phyloP scores from a whole-genome alignment of 2,888 invertebrate species.

The Ornithoptera priamus region DNA sequence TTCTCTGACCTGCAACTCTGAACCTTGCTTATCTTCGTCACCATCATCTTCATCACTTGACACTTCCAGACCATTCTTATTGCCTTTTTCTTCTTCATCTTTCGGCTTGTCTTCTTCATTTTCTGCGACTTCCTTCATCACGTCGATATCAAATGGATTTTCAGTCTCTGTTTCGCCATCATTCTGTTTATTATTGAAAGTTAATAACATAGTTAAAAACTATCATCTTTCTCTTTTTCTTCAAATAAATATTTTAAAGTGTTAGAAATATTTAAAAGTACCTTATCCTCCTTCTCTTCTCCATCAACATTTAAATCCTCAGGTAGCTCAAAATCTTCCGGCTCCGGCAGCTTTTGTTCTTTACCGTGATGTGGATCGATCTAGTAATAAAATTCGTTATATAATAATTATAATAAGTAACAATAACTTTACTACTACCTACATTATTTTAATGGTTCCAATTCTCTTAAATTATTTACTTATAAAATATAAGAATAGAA shows the following conservation, averaged over 20 bases:
- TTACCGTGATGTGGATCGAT: slow-evolving; percentile 91
- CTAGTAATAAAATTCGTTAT: slow-evolving; percentile 40
- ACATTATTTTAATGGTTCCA: too few species aligned
- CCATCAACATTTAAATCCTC: slow-evolving; percentile 92
- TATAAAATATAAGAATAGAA: too few species aligned
- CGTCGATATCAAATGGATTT: slow-evolving; percentile 92
- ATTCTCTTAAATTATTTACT: too few species aligned
- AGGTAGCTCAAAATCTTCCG: slow-evolving; percentile 92
- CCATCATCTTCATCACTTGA: slow-evolving; percentile 72
- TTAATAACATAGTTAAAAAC: too few species aligned
- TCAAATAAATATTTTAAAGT: not conserved
- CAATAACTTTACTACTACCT: too few species aligned
- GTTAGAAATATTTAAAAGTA: slow-evolving; percentile 34
- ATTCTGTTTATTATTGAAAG: slow-evolving; percentile 33
- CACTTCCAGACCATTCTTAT: slow-evolving; percentile 69
- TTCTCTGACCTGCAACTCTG: slow-evolving; percentile 37
- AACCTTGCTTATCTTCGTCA: slow-evolving; percentile 42
- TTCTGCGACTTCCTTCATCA: slow-evolving; percentile 82
- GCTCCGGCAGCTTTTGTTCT: slow-evolving; percentile 87
- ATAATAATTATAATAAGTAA: too few species aligned
- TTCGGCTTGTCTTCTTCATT: slow-evolving; percentile 60
- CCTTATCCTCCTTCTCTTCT: slow-evolving; percentile 79
- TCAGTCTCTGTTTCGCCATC: slow-evolving; percentile 83
- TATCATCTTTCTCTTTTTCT: too few species aligned
- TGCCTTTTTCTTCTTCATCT: slow-evolving; percentile 57